Evolutionary conservation across 2,888 invertebrate genomes (phyloP).

Genomic region (Meghimatium bilineatum): DNA sequence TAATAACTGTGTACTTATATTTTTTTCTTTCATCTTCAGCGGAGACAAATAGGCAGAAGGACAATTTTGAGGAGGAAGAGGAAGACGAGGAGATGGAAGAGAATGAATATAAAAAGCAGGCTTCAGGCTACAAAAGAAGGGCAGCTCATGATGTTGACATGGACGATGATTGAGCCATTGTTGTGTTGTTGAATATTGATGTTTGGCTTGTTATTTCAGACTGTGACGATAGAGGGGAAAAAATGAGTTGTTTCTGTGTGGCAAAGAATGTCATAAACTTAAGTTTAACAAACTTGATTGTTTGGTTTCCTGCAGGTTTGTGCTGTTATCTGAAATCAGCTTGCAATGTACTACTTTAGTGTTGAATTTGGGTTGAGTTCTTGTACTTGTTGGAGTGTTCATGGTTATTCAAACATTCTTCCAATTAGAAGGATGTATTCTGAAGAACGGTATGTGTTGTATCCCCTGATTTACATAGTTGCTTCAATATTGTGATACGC

Average conservation of each 20-base stretch:
- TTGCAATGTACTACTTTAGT: background rate
- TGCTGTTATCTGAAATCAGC: background rate
- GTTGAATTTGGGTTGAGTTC: background rate
- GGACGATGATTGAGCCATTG: slow-evolving; percentile 34
- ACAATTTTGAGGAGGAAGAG: slow-evolving; percentile 36
- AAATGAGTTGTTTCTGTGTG: background rate
- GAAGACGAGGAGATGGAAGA: slow-evolving; percentile 40
- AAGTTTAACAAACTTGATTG: background rate
- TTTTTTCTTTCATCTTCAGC: slow-evolving; percentile 32
- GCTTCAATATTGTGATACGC: no score
- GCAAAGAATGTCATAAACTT: background rate
- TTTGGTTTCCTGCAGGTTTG: background rate
- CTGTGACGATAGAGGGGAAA: background rate
- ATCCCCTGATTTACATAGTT: no score
- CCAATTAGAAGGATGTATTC: no score
- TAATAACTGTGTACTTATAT: background rate
- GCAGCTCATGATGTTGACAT: slow-evolving; percentile 32
- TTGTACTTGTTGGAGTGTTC: background rate
- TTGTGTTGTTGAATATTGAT: background rate
- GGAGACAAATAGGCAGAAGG: slow-evolving; percentile 1
- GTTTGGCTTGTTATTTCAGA: background rate
- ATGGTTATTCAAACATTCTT: no score
- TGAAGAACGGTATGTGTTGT: no score
- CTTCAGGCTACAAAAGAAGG: slow-evolving; percentile 16
- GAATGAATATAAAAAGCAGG: slow-evolving; percentile 40